These are phyloP conservation scores for Cottus gobio DNA, from an alignment of 2,113 vertebrate species.

Conservation along the genomic window DNA sequence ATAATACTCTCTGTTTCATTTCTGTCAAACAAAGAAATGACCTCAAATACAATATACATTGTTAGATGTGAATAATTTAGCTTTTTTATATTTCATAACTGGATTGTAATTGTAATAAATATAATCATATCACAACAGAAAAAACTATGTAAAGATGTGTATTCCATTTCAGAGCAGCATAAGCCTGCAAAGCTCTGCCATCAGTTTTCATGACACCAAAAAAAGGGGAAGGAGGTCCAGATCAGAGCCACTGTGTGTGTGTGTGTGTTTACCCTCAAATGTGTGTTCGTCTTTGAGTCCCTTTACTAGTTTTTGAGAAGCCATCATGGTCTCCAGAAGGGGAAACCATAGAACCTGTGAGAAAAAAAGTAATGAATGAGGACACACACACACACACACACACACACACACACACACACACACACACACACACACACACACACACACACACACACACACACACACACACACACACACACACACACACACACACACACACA, in stretches of 20 bases:
- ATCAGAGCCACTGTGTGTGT: too few relatives aligned
- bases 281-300: conserved; percentile 73
- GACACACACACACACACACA: background rate
- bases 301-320: conserved; percentile 89
- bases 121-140: too few relatives aligned
- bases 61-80: too few relatives aligned
- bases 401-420: too few relatives aligned
- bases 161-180: background rate
- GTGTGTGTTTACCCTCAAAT: conserved; percentile 84
- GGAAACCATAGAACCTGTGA: conserved; percentile 95
- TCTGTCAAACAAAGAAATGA: background rate
- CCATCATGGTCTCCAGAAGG: conserved; percentile 95
- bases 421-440: background rate
- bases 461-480: background rate
- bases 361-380: background rate
- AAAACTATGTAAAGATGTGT: too few relatives aligned
- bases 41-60: background rate
- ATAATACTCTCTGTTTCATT: background rate
- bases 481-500: background rate
- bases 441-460: background rate
- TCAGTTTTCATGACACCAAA: background rate
- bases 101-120: too few relatives aligned
- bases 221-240: background rate
- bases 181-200: background rate
- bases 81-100: too few relatives aligned